phyloP scores from a whole-genome alignment of 2,888 invertebrate species.

The Panzeria rudis region DNA sequence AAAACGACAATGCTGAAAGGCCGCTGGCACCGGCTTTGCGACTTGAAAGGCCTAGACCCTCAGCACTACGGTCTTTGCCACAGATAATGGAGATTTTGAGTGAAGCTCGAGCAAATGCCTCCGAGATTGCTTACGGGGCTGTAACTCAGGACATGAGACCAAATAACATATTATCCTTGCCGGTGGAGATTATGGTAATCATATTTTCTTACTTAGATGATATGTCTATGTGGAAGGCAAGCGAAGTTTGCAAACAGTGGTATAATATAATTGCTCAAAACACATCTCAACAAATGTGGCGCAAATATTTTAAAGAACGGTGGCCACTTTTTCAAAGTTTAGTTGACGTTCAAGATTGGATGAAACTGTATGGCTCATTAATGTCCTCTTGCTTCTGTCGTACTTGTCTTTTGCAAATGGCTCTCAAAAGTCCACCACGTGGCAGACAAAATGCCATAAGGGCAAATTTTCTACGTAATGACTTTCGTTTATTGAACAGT shows the following conservation, averaged over 20 bases:
- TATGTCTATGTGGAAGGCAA: conserved; percentile 94
- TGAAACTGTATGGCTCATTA: conserved; percentile 88
- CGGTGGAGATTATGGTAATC: conserved; percentile 89
- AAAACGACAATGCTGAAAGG: conserved; percentile 61
- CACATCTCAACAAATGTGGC: conserved; percentile 92
- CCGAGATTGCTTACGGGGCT: conserved; percentile 73
- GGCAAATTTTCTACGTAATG: conserved; percentile 90
- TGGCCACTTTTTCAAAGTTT: conserved; percentile 95
- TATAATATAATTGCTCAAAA: conserved; percentile 91
- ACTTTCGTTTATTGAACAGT: conserved; percentile 85
- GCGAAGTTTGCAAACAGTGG: conserved; percentile 94
- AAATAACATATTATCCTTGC: conserved; percentile 78
- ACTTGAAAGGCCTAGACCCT: conserved; percentile 79
- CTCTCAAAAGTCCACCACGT: conserved; percentile 87
- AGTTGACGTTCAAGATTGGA: conserved; percentile 90
- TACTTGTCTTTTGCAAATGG: conserved; percentile 94
- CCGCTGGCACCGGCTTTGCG: conserved; percentile 74
- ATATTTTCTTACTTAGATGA: conserved; percentile 96
- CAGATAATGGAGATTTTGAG: conserved; percentile 80
- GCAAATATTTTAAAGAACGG: conserved; percentile 88
- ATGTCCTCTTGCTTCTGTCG: conserved; percentile 93
- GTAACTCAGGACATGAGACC: conserved; percentile 20
- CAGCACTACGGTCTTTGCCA: conserved; percentile 80
- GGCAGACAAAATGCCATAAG: conserved; percentile 92
- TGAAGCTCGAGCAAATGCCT: conserved; percentile 78